Evolutionary conservation across 2,113 vertebrate species (phyloP).

Genomic region (Amblyornis subalaris): DNA sequence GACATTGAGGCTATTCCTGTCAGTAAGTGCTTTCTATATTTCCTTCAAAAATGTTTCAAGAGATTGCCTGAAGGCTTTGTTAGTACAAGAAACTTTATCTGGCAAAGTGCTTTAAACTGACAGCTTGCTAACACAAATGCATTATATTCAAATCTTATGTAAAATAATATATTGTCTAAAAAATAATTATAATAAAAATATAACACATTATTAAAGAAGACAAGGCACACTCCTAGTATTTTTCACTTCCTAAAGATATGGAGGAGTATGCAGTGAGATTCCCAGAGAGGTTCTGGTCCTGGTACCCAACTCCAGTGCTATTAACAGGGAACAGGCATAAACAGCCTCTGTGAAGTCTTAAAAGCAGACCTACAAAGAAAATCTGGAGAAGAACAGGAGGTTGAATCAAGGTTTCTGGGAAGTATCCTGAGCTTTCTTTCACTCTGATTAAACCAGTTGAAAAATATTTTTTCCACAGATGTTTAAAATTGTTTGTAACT

Average conservation of each 20-base stretch:
- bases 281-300: background rate
- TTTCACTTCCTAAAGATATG: background rate
- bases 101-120: constrained; percentile 51
- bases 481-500: background rate
- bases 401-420: background rate
- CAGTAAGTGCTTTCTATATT: constrained; percentile 14
- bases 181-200: constrained; percentile 24
- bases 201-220: background rate
- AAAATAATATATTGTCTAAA: constrained; percentile 15
- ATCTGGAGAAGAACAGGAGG: background rate
- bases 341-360: background rate
- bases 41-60: constrained; percentile 40
- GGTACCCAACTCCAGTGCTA: background rate
- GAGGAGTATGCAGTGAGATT: background rate
- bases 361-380: background rate
- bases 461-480: background rate
- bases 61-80: constrained; percentile 43
- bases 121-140: constrained; percentile 37
- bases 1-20: constrained; percentile 34
- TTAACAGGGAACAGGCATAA: background rate
- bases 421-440: background rate
- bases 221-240: background rate
- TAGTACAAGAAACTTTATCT: constrained; percentile 49
- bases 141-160: background rate
- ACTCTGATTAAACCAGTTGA: background rate